Conservation (phyloP, 2,113 vertebrate genomes). For the Nannospalax galili region DNA sequence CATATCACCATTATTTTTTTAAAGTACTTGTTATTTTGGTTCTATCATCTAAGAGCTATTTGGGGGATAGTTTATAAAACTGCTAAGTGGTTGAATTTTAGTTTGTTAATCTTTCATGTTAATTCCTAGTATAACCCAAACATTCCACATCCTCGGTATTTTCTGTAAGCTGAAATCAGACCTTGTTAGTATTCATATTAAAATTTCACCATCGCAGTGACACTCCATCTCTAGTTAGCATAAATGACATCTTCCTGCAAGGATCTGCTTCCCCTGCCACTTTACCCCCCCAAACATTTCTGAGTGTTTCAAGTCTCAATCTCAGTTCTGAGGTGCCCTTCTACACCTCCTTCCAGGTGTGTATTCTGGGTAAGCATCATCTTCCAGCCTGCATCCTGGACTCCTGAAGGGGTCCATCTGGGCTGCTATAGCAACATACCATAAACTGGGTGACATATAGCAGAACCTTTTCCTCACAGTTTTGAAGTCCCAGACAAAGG, state of each 20-base stretch:
- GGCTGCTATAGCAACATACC: not conserved
- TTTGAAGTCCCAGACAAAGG: not conserved
- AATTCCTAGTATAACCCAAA: not conserved
- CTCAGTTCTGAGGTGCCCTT: not conserved
- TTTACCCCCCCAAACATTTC: not conserved
- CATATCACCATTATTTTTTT: not conserved
- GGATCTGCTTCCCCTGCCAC: not conserved
- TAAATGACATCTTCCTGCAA: not conserved
- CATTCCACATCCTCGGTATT: not conserved
- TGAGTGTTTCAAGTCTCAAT: not conserved
- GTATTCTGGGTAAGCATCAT: not conserved
- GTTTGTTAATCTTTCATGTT: not conserved
- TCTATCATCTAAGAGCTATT: not conserved
- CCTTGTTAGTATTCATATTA: not conserved
- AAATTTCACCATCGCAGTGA: not conserved
- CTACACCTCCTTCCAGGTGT: not conserved
- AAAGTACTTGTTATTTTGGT: conserved; percentile 12
- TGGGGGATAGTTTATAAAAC: not conserved
- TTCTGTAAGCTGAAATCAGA: not conserved
- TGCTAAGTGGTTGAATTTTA: not conserved
- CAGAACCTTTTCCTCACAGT: not conserved
- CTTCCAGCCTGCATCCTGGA: not conserved
- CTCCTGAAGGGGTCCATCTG: not conserved
- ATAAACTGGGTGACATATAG: not conserved
- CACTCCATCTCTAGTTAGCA: not conserved